These are phyloP conservation scores for Drosophila lutescens DNA, from an alignment of 2,888 invertebrate species.

Conservation along the genomic window DNA sequence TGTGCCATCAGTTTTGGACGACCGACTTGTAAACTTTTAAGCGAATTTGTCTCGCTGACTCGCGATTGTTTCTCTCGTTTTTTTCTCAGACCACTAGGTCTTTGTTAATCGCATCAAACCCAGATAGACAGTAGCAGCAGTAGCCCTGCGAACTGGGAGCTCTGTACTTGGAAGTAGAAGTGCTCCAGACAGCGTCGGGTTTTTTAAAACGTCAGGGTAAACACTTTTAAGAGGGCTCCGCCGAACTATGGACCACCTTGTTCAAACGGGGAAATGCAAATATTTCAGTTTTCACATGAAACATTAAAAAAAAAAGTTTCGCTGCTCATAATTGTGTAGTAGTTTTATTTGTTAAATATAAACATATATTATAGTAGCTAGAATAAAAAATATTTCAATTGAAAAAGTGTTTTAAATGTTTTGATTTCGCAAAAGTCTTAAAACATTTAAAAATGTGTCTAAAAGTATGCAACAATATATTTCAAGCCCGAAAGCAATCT, in stretches of 20 bases:
- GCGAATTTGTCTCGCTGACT: slow-evolving; percentile 57
- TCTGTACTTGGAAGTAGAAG: slow-evolving; percentile 17
- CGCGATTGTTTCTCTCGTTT: slow-evolving; percentile 17
- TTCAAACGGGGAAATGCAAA: slow-evolving; percentile 11
- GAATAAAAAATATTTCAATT: too few relatives aligned
- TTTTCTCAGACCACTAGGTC: slow-evolving; percentile 1
- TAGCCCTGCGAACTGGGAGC: slow-evolving; percentile 13
- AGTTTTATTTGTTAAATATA: too few relatives aligned
- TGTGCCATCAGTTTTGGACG: slow-evolving; percentile 13
- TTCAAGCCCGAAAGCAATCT: too few relatives aligned
- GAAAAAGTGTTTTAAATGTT: too few relatives aligned
- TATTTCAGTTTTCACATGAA: not conserved
- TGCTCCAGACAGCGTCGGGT: slow-evolving; percentile 17
- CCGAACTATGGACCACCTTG: slow-evolving; percentile 13
- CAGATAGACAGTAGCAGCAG: slow-evolving; percentile 24
- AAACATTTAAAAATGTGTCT: too few relatives aligned
- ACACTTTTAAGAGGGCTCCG: not conserved
- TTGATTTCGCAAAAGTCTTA: too few relatives aligned
- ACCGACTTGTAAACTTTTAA: slow-evolving; percentile 36
- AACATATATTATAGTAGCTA: too few relatives aligned
- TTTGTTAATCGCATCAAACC: slow-evolving; percentile 30
- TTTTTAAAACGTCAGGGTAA: slow-evolving; percentile 22
- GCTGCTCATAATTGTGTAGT: not conserved
- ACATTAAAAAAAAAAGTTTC: not conserved
- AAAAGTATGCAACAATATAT: too few relatives aligned